Evolutionary conservation across 1,140 invertebrate genomes (phyloP), one percentile per base, ranked within the genome.

Genomic region (Drosophila orena): DNA sequence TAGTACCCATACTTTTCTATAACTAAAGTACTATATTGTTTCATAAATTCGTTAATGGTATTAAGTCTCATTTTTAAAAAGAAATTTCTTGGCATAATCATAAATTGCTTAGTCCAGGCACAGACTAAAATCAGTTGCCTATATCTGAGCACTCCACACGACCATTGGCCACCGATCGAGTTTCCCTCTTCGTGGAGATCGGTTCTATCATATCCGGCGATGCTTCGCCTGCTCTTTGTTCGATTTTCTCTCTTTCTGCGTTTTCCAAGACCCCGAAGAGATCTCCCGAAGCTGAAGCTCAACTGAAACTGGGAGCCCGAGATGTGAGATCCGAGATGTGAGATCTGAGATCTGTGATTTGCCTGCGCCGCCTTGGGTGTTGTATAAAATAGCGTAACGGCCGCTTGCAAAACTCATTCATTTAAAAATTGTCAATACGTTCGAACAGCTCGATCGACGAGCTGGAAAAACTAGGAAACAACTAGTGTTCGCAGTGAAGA

Each of bases 321-420:
- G 54, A 55, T 73, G 47, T 54, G 47, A 42, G 54, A 55, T 73
- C 53, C 50, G 47, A 42, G 61, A 69, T 79, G 8, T 8, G 30
- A 30, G 30, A 30, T 30, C 55, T 24, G 37, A 64, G 54, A 55
- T 73, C 53, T 54, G 47, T 52, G 61, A 69, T 79, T 69, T 59
- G 52, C 57, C 62, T 46, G 38, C 49, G 60, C 40, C 58, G 49
- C 71, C 50, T 70, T 70, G 44, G 71, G 40, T 49, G 64, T 54
- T 50, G 71, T 88, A 88, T 89, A 88, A 89, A 88, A 89, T 27
- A 62, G 59, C 68, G 61, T 62, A 64, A 65, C 84, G 43, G 53
- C 46, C 40, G 79, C 57, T 59, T 44, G 68, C 65, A 61, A 74
- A 75, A 84, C 59, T 89, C 84, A 88, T 88, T 88, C 84, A 89